Base-by-base conservation (phyloP, 2,888 invertebrate species). In the Eudemis profundana region DNA sequence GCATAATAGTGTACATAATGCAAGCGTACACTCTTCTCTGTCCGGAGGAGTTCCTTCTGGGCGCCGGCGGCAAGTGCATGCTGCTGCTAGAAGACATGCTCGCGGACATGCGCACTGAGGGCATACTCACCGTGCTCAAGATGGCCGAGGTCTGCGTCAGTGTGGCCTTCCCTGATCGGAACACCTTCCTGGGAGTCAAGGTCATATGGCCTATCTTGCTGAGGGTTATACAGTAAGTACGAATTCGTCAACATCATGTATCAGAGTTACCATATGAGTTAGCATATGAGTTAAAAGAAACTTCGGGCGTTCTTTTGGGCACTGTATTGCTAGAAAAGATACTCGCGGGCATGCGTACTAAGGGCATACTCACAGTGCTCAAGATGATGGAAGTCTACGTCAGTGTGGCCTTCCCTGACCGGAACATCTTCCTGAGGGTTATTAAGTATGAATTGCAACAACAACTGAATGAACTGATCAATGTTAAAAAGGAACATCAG, bases 21-120 rank as follows among this genome's bases (percentile, higher is more conserved):
- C 95, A 96, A 83, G 96, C 96, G 0, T 97, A 98, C 82, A 93
- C 97, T 0, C 86, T 97, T 14, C 87, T 98, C 10, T 95, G 95
- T 69, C 96, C 97, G 0, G 95, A 96, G 76, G 94, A 96, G 72
- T 97, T 96, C 79, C 92, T 97, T 66, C 90, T 94, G 72, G 94
- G 94, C 7, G 94, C 95, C 67, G 97, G 97, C 0, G 92, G 93
- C 10, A 93, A 93, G 53, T 94, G 98, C 68, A 94, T 97, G 70
- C 91, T 94, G 0, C 92, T 95, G 10, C 93, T 97, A 68, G 94
- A 94, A 70, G 94, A 94, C 60, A 92, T 97, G 84, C 90, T 98
- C 70, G 93, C 94, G 15, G 98, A 98, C 82, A 94, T 98, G 90
- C 93, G 90, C 17, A 86, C 87, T 0, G 91, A 92, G 54, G 92